Conservation (phyloP, 1,140 invertebrate species). For the Caerostris extrusa region DNA sequence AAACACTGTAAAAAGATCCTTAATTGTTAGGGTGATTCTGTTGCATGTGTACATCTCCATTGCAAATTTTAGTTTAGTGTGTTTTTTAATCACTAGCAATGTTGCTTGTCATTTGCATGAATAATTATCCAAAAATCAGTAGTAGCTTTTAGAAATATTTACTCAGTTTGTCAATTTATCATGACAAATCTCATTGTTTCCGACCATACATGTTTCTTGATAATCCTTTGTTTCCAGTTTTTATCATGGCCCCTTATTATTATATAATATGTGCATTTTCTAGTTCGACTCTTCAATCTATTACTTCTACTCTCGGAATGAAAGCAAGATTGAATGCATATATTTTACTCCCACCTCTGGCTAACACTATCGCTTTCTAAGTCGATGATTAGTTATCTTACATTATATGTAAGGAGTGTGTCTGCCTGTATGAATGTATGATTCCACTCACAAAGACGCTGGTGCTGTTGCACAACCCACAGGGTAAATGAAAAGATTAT, state of each 20-base stretch:
- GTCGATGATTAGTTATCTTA: slow-evolving; percentile 51
- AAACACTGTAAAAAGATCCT: slow-evolving; percentile 46
- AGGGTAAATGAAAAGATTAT: slow-evolving; percentile 76
- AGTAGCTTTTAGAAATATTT: neutral
- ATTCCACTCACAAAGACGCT: slow-evolving; percentile 64
- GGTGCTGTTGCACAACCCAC: slow-evolving; percentile 77
- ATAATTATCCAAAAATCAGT: neutral
- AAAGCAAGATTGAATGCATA: slow-evolving; percentile 53
- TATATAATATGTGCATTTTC: neutral
- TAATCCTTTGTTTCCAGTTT: neutral
- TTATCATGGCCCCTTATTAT: neutral
- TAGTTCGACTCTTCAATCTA: slow-evolving; percentile 1
- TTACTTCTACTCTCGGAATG: slow-evolving; percentile 55
- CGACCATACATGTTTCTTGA: neutral
- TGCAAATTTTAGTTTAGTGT: neutral
- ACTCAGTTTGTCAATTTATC: neutral
- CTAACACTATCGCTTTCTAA: slow-evolving; percentile 61
- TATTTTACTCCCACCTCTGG: slow-evolving; percentile 65
- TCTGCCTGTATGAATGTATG: slow-evolving; percentile 60
- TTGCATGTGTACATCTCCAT: slow-evolving; percentile 36
- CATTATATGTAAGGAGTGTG: slow-evolving; percentile 23
- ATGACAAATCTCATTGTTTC: neutral
- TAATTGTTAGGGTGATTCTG: neutral
- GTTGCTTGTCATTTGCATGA: slow-evolving; percentile 26
- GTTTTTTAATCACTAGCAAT: neutral